phyloP scores from a whole-genome alignment of 2,888 invertebrate genomes.

The Emmelina monodactyla region DNA sequence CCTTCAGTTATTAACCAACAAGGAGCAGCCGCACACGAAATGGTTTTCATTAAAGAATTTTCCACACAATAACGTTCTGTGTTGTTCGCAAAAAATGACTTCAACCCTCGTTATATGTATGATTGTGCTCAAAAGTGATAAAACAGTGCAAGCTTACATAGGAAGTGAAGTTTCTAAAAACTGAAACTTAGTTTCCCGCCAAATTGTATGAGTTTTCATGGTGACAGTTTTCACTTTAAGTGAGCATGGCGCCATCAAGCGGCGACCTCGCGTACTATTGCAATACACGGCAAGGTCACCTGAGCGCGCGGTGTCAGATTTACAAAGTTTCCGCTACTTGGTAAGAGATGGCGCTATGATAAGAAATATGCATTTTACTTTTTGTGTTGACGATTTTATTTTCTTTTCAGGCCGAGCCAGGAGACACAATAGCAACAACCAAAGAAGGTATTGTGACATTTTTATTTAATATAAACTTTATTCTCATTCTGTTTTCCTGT shows the following conservation, averaged over 20 bases:
- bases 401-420: conserved; percentile 72
- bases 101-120: neutral
- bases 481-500: neutral
- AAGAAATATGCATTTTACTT: conserved; percentile 3
- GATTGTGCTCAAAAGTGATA: neutral
- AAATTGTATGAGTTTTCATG: conserved; percentile 58
- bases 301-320: conserved; percentile 22
- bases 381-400: conserved; percentile 11
- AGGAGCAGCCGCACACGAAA: conserved; percentile 33
- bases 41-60: conserved; percentile 3
- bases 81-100: neutral
- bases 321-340: conserved; percentile 43
- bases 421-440: conserved; percentile 82
- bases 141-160: conserved; percentile 3
- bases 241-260: conserved; percentile 67
- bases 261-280: conserved; percentile 60
- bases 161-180: neutral
- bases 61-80: neutral
- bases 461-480: neutral
- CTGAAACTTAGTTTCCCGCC: conserved; percentile 16
- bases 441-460: conserved; percentile 94
- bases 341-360: conserved; percentile 53
- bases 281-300: conserved; percentile 41
- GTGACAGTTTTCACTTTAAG: conserved; percentile 73
- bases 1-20: conserved; percentile 48